Percentiles rank a stretch among this genome's conserved stretches.
phyloP scores from a whole-genome alignment of 2,888 invertebrate genomes.

The Arenicola marina region DNA sequence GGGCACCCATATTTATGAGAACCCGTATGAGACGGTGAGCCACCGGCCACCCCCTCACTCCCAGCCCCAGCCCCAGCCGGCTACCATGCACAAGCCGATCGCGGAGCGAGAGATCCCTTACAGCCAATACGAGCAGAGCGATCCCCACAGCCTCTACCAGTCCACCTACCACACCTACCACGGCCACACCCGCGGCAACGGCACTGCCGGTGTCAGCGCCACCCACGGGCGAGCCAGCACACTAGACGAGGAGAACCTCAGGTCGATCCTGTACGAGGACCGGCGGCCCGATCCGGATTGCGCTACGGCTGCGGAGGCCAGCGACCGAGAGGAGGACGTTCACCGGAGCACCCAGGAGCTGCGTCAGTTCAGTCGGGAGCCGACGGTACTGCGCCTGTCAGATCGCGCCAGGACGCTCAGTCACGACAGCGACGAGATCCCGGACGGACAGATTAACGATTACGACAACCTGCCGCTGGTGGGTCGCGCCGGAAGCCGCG shows the following conservation, averaged over 20 bases:
- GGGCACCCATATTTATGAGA: neutral
- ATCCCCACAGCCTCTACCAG: neutral
- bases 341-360: constrained; percentile 23
- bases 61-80: neutral
- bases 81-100: constrained; percentile 16
- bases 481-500: neutral
- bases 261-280: constrained; percentile 9
- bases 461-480: neutral
- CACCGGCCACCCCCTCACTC: neutral
- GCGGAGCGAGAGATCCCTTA: constrained; percentile 21
- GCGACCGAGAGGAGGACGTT: neutral
- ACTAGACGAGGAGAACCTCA: constrained; percentile 4
- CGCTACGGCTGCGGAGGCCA: neutral
- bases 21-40: neutral
- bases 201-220: neutral
- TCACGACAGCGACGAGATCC: neutral
- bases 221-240: neutral
- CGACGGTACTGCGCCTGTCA: constrained; percentile 19
- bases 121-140: neutral
- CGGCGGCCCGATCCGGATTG: neutral
- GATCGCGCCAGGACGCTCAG: constrained; percentile 1
- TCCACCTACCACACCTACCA: constrained; percentile 1
- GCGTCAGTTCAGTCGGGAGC: constrained; percentile 36
- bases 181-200: neutral
- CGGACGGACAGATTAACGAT: neutral